Base-by-base conservation (phyloP, 2,113 vertebrate species). In the Calypte anna region DNA sequence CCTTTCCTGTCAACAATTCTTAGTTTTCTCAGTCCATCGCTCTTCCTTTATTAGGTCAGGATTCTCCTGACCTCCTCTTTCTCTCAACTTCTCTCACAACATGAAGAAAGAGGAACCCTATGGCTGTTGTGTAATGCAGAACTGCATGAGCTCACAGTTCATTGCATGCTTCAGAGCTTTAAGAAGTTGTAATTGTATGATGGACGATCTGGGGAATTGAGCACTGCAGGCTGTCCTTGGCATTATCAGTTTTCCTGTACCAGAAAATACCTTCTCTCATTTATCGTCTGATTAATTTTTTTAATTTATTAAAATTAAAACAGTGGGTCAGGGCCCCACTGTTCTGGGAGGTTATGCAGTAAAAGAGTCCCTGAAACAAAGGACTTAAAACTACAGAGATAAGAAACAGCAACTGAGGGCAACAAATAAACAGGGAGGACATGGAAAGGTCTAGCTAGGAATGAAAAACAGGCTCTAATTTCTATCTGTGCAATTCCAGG, bases 381-480 rank as follows among this genome's bases (percentile, higher is more conserved):
- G 36, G 38, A 48, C 85, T 58, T 84, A 90, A 91, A 82, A 64
- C 73, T 78, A 43, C 27, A 75, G 27, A 79, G 64, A 78, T 63
- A 82, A 88, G 88, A 75, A 91, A 51, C 17, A 83, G 69, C 61
- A 91, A 12, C 44, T 58, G 57, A 70, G 36, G 53, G 76, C 88
- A 91, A 96, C 21, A 50, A 78, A 91, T 85, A 31, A 94, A 55
- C 33, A 55, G 59, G 10, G 33, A 94, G 61, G 68, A 90, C 44
- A 38, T 22, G 36, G 72, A 94, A 82, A 90, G 57, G 21, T 77
- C 91, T 83, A 88, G 57, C 67, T 33, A 91, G 59, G 75, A 61
- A 89, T 38, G 50, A 89, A 95, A 82, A 91, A 33, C 63, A 91
- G 69, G 38, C 23, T 82, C 31, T 79, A 50, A 84, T 93, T 92